Conservation (phyloP, 2,888 invertebrate species). For the Callyntrura guangdongensis region DNA sequence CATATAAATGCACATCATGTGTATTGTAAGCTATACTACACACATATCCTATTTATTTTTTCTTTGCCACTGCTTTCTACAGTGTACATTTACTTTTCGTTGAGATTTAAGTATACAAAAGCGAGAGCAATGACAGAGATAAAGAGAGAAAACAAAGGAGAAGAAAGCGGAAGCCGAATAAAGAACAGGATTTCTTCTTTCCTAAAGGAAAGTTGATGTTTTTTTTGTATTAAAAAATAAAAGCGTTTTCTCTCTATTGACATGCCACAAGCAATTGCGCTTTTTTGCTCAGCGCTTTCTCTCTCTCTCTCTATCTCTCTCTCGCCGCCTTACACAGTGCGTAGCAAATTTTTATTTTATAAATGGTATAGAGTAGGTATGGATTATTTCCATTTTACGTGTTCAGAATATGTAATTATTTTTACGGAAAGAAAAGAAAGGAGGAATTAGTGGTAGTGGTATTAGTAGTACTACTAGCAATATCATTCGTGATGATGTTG, state of each 20-base stretch:
- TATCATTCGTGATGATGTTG: too few species aligned
- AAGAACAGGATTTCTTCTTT: neutral
- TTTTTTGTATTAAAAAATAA: constrained; percentile 2
- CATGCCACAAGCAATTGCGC: constrained; percentile 10
- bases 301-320: neutral
- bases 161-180: too few species aligned
- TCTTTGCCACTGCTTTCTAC: too few species aligned
- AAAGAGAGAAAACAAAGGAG: too few species aligned
- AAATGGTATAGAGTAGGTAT: neutral
- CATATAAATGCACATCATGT: too few species aligned
- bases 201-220: constrained; percentile 15
- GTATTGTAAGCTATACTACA: too few species aligned
- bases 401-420: constrained; percentile 28
- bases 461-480: too few species aligned
- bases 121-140: too few species aligned
- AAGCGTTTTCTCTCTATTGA: neutral
- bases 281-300: neutral
- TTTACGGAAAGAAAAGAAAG: neutral
- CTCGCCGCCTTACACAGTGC: neutral
- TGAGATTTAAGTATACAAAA: too few species aligned
- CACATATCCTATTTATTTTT: too few species aligned
- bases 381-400: constrained; percentile 6
- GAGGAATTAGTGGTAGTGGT: constrained; percentile 25
- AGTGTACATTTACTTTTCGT: too few species aligned
- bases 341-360: constrained; percentile 18